Evolutionary conservation across 2,113 vertebrate species (phyloP).

Genomic region (Parotia lawesii): DNA sequence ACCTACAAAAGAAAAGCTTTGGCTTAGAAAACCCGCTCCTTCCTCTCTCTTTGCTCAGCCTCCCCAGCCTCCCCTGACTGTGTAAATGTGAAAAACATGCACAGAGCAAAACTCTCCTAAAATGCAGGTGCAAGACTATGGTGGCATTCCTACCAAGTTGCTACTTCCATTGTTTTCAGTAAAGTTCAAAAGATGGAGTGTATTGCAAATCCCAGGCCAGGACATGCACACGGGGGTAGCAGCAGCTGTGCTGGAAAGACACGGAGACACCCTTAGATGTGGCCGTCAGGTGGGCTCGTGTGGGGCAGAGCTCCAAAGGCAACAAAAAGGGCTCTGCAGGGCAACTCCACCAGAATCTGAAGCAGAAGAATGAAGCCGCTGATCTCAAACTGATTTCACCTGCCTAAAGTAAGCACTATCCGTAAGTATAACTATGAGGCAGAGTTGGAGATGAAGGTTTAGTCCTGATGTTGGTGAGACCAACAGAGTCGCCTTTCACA

Average conservation of each 20-base stretch:
- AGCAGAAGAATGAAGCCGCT: background rate
- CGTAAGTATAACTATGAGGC: background rate
- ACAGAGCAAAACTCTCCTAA: background rate
- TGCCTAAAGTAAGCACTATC: background rate
- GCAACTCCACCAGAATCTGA: background rate
- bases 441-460: background rate
- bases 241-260: background rate
- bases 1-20: background rate
- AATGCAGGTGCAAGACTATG: background rate
- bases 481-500: fast-evolving
- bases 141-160: background rate
- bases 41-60: background rate
- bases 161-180: background rate
- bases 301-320: background rate
- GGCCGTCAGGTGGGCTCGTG: fast-evolving
- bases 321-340: fast-evolving
- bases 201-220: background rate
- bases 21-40: background rate
- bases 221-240: background rate
- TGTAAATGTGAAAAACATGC: background rate
- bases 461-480: background rate
- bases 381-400: background rate
- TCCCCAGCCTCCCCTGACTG: background rate
- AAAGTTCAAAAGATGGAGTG: background rate
- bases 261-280: fast-evolving